Evolutionary conservation across 2,888 invertebrate species (phyloP).

Genomic region (Synanthedon andrenaeformis): DNA sequence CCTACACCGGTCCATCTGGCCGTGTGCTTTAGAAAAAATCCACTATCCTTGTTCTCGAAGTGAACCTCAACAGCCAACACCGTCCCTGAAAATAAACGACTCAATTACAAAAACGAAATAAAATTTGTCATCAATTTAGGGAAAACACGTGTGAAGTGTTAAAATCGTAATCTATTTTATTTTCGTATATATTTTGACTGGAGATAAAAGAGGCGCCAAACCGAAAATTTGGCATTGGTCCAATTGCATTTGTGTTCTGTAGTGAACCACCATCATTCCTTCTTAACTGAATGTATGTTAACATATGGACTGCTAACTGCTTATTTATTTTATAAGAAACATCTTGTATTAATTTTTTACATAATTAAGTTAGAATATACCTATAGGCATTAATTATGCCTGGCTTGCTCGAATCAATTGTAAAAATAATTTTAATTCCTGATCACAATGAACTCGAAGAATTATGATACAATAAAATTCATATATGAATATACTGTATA

Average conservation of each 20-base stretch:
- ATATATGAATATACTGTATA: no score
- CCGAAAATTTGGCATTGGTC: constrained; percentile 35
- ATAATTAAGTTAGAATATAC: neutral
- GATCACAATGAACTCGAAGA: no score
- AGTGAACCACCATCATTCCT: constrained; percentile 27
- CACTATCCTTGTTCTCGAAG: constrained; percentile 92
- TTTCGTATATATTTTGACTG: constrained; percentile 29
- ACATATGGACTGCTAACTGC: constrained; percentile 19
- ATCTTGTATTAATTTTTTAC: neutral
- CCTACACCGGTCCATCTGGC: constrained; percentile 76
- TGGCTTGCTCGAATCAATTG: no score
- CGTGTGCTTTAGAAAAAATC: constrained; percentile 88
- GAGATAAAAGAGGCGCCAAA: constrained; percentile 47
- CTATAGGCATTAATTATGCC: no score
- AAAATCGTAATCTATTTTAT: constrained; percentile 38
- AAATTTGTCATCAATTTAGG: constrained; percentile 8
- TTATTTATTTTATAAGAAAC: no score
- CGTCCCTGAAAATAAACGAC: constrained; percentile 71
- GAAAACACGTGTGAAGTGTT: constrained; percentile 39
- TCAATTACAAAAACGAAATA: constrained; percentile 13
- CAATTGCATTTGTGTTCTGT: constrained; percentile 41
- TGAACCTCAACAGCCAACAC: constrained; percentile 85
- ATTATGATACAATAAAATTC: no score
- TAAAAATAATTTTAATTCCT: no score
- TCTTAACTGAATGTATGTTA: constrained; percentile 42